phyloP scores from a whole-genome alignment of 1,140 invertebrate genomes.

The Tetraneura akinire region DNA sequence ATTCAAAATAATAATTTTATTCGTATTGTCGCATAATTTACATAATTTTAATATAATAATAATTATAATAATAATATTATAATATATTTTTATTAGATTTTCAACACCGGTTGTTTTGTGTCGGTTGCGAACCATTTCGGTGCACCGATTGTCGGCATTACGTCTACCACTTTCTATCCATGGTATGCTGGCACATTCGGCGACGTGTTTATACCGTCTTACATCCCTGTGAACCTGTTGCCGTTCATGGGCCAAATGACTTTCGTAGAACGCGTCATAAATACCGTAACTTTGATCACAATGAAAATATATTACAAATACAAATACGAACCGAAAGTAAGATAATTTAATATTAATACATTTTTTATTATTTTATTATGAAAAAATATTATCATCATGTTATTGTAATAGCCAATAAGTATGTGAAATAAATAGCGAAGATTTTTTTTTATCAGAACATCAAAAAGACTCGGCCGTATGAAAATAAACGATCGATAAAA shows the following conservation, averaged over 20 bases:
- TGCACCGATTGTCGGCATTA: conserved; percentile 64
- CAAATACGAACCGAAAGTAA: conserved; percentile 10
- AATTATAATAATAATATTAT: too few species aligned
- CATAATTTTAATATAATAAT: too few species aligned
- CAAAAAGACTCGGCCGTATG: too few species aligned
- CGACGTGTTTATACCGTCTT: conserved; percentile 52
- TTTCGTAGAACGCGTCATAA: conserved; percentile 51
- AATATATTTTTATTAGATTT: conserved; percentile 52
- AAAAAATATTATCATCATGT: too few species aligned
- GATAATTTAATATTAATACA: background rate
- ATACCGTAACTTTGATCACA: background rate
- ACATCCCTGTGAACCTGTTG: conserved; percentile 52
- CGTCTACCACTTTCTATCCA: conserved; percentile 59
- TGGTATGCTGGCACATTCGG: conserved; percentile 62
- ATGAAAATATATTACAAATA: background rate
- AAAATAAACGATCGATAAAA: too few species aligned
- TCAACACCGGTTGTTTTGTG: conserved; percentile 54
- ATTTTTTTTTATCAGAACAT: too few species aligned
- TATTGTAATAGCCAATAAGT: too few species aligned
- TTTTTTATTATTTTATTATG: too few species aligned
- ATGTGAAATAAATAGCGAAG: too few species aligned
- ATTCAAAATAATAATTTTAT: too few species aligned
- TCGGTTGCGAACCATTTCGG: conserved; percentile 56
- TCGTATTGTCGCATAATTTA: too few species aligned
- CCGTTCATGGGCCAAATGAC: conserved; percentile 39